Evolutionary conservation across 1,140 invertebrate species (phyloP).

Genomic region (Battus philenor): DNA sequence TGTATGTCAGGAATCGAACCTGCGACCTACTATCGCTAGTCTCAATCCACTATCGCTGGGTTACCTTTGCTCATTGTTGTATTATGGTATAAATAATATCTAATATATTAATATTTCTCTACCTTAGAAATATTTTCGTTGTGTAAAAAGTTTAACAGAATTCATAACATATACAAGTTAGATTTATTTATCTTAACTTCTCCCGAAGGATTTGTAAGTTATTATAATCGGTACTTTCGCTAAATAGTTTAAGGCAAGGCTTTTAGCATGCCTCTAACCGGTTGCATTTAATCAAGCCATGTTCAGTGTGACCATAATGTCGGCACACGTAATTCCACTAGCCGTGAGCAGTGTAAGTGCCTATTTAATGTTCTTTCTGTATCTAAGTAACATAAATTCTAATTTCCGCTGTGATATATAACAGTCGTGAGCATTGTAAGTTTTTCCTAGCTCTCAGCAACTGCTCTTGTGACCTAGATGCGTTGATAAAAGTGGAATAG

Average conservation of each 20-base stretch:
- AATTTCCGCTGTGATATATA: not conserved
- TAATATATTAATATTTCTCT: too few relatives aligned
- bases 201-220: too few relatives aligned
- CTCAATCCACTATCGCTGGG: too few relatives aligned
- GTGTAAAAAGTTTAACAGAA: too few relatives aligned
- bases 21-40: too few relatives aligned
- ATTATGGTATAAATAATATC: too few relatives aligned
- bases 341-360: conserved; percentile 2
- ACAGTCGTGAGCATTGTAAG: not conserved
- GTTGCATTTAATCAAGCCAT: conserved; percentile 7
- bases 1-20: too few relatives aligned
- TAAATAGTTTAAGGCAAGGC: conserved; percentile 3
- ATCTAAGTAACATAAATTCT: not conserved
- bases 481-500: conserved; percentile 6
- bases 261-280: conserved; percentile 5
- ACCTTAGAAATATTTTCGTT: too few relatives aligned
- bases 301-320: conserved; percentile 1
- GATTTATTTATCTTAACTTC: too few relatives aligned
- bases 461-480: conserved; percentile 10
- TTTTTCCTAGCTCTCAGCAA: conserved; percentile 6
- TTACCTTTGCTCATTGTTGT: too few relatives aligned
- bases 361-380: conserved; percentile 7
- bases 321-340: not conserved
- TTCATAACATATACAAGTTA: too few relatives aligned
- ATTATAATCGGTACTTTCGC: not conserved